Base-by-base conservation (phyloP, 2,888 invertebrate genomes). In the Diogma glabrata region DNA sequence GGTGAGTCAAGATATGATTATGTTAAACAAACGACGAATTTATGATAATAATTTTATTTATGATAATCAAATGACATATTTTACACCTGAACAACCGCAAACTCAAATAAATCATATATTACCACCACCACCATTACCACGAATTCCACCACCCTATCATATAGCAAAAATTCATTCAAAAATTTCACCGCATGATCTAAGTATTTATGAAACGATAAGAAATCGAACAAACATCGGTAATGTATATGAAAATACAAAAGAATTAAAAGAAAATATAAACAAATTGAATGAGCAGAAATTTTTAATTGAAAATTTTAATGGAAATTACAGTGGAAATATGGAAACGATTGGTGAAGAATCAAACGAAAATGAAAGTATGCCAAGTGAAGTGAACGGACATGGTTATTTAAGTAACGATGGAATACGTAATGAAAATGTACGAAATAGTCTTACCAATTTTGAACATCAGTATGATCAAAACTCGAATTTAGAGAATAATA, bases 101-200 rank as follows among this genome's bases (percentile, higher is more conserved):
- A 38, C 28, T 23, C 28, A 26, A 9, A 6, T 5, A 38, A 8
- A 24, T 4, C 24, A 10, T 12, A 28, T n/a, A n/a, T 43, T 43
- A n/a, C 43, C 43, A 9, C 8, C 51, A 43, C 30, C 43, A 17
- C 7, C 53, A 17, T 51, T 43, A 50, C 50, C 46, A 40, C 36
- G 43, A 22, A n/a, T 49, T 60, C 88, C 88, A 14, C 88, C 88
- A 2, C 88, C 88, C 1, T 89, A 88, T 70, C 86, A 88, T 61
- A 84, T 88, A 61, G 88, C 87, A 23, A 86, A 87, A 20, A 83
- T 81, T 3, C 87, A 82, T 63, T 87, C 88, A 12, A 87, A 86
- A 73, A 86, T 87, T 52, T 65, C 66, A 6, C 60, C 61, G 1
- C 64, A 67, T 50, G 69, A 69, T 58, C 59, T 69, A 20, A 60